Percentiles rank a stretch among this genome's conserved stretches.
Evolutionary conservation across 2,113 vertebrate species (phyloP).

Genomic region (Dicaeum eximium): DNA sequence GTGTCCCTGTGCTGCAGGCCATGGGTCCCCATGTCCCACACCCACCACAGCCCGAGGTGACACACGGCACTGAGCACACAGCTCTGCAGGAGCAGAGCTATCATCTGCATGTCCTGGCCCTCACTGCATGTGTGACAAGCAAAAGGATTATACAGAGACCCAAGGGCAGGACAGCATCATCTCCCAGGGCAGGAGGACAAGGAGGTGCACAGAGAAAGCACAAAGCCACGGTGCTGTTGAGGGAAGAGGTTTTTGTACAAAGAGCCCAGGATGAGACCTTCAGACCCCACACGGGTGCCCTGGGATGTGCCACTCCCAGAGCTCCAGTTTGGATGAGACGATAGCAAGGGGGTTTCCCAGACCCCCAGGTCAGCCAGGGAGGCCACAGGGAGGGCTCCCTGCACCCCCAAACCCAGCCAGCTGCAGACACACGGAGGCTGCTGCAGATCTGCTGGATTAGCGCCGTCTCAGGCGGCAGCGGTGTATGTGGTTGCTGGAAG

Average conservation of each 20-base stretch:
- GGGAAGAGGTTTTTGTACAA: background rate
- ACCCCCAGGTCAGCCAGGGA: background rate
- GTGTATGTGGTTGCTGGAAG: background rate
- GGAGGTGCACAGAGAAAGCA: background rate
- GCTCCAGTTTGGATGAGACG: accelerated
- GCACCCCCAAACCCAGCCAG: accelerated
- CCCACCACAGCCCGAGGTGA: background rate
- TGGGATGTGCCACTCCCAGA: background rate
- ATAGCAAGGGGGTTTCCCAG: background rate
- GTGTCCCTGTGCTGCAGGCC: background rate
- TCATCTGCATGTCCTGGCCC: accelerated
- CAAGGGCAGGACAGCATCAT: background rate
- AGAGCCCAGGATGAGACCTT: background rate
- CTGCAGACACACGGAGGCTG: accelerated
- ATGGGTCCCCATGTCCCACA: accelerated
- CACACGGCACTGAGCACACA: accelerated
- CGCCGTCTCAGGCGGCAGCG: accelerated
- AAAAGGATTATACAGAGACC: background rate
- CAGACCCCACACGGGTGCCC: background rate
- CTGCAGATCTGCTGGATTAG: background rate
- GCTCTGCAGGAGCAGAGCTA: background rate
- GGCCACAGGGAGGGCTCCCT: accelerated
- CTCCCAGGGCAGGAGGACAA: background rate
- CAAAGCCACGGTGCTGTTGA: accelerated
- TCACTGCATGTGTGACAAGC: accelerated